Conservation (phyloP, 2,797 vertebrate genomes). For the Limosa lapponica region DNA sequence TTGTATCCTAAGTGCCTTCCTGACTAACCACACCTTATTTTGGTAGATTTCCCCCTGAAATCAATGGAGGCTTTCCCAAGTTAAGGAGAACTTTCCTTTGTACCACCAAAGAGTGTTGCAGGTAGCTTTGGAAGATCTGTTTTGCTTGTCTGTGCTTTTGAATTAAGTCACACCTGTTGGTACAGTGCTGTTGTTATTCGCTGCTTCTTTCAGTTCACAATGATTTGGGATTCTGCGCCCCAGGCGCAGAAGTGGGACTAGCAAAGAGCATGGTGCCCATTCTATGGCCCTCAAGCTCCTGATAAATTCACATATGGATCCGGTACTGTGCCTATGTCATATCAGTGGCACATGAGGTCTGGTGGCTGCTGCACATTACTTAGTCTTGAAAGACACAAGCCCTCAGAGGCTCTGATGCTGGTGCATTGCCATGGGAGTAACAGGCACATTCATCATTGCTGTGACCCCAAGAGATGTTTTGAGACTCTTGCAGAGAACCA, state of each 20-base stretch:
- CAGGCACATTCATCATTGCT: not conserved
- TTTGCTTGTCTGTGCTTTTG: not conserved
- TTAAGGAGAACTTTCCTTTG: not conserved
- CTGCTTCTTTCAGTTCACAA: not conserved
- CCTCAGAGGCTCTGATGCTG: not conserved
- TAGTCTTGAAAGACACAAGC: not conserved
- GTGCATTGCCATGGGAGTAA: not conserved
- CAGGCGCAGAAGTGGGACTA: not conserved
- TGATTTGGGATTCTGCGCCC: not conserved
- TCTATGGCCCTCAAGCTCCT: not conserved
- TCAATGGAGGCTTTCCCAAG: not conserved
- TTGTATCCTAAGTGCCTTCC: not conserved
- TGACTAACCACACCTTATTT: not conserved
- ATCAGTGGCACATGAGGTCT: not conserved
- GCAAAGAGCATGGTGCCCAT: not conserved
- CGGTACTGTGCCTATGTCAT: accelerated
- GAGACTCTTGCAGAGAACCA: not conserved
- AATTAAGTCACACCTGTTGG: not conserved
- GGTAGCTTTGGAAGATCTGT: not conserved
- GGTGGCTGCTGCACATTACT: not conserved
- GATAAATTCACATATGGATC: accelerated
- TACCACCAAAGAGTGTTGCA: not conserved
- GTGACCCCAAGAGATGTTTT: not conserved
- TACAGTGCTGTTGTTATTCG: accelerated
- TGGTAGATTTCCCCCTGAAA: not conserved